A percentile compares a stretch with the other conserved stretches of the same genome.
phyloP scores from a whole-genome alignment of 2,888 invertebrate genomes.

The Eupithecia centaureata region DNA sequence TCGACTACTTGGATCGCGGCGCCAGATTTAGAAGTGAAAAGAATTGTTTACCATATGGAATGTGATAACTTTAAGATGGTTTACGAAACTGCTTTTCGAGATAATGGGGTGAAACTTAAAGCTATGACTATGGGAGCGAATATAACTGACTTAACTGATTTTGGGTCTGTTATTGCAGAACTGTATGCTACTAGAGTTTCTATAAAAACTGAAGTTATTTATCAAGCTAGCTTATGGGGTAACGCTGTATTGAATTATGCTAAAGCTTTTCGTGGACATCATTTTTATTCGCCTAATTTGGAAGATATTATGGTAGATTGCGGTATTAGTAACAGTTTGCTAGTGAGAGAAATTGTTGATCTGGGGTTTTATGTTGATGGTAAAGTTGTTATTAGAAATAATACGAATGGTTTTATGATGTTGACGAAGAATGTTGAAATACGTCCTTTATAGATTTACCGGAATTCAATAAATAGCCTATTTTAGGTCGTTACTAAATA shows the following conservation, averaged over 20 bases:
- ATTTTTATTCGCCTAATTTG: constrained; percentile 46
- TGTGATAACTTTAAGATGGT: constrained; percentile 20
- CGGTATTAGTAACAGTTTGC: constrained; percentile 22
- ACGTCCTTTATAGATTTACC: constrained; percentile 5
- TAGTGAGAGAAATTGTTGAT: constrained; percentile 20
- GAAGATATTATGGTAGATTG: constrained; percentile 41
- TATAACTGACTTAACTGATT: constrained; percentile 13
- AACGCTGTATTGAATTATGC: constrained; percentile 44
- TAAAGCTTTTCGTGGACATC: constrained; percentile 42
- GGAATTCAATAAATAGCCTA: too few species aligned
- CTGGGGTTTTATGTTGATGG: constrained; percentile 32
- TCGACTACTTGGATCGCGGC: constrained; percentile 20
- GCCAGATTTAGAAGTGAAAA: constrained; percentile 10
- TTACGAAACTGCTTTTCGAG: constrained; percentile 15
- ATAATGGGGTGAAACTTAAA: constrained; percentile 18
- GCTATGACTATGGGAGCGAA: constrained; percentile 1
- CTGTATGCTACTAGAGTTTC: constrained; percentile 27
- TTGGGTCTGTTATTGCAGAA: constrained; percentile 20
- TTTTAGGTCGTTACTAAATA: too few species aligned
- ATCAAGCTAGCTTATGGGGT: constrained; percentile 45
- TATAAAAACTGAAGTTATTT: constrained; percentile 37
- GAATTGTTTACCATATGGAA: constrained; percentile 14
- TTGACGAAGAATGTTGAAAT: constrained; percentile 26
- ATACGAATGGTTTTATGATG: constrained; percentile 22
- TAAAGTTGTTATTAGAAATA: constrained; percentile 31